Evolutionary conservation across 2,797 vertebrate genomes (phyloP), one percentile per base, ranked within the genome.

Genomic region (Echiichthys vipera): DNA sequence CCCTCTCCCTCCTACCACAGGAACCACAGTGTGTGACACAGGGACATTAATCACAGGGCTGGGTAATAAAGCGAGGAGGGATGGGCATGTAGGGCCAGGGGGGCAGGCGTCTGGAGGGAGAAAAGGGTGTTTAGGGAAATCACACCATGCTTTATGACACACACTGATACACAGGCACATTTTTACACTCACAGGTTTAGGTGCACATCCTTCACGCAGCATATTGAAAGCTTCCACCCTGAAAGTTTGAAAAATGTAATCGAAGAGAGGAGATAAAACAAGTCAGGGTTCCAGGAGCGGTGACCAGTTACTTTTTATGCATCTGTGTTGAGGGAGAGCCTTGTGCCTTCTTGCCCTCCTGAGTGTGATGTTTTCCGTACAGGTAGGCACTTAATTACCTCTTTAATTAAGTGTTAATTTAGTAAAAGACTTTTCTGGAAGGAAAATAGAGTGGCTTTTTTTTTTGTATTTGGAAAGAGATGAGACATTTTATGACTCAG

Each of bases 51-150:
- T 94, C 91, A 93, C 90, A 83, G 70, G 77, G 71, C 87, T 81
- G 83, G 83, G 92, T 91, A 91, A 92, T 91, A 90, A 92, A 92
- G 89, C 75, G 71, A 87, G 88, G 81, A 89, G 86, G 86, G 88
- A 89, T 84, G 86, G 85, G 86, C 88, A 89, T 78, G 87, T 84
- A 80, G 76, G 73, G 86, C 84, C 88, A 80, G 72, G 69, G 84
- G 87, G 84, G 83, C 82, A 87, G 83, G 87, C 55, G 77, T 88
- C 88, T 86, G 61, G 76, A 83, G 86, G 84, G 84, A 86, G 65
- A 84, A 85, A 91, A 81, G 84, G 85, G 77, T 91, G 90, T 89
- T 92, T 92, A 92, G 92, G 92, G 90, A 92, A 93, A 93, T 92
- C 85, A 92, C 85, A 81, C 78, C 49, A 42, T 86, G 84, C 74